phyloP scores from a whole-genome alignment of 2,797 vertebrate genomes.

The Scomberomorus guttatus region DNA sequence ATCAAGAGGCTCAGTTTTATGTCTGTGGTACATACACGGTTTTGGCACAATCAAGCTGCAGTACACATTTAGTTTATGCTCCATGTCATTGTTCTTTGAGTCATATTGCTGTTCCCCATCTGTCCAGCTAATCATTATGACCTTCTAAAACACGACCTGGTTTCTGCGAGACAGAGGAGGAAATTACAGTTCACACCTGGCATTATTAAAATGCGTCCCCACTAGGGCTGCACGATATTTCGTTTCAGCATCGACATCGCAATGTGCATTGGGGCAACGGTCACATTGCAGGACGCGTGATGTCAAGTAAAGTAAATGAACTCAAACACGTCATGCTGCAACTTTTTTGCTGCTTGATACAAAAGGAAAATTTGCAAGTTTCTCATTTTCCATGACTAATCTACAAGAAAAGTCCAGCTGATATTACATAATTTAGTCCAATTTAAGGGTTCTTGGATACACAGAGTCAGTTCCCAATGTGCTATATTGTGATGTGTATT shows the following conservation, averaged over 20 bases:
- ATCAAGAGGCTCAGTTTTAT: constrained; percentile 41
- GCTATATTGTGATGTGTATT: not conserved
- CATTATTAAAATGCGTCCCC: constrained; percentile 31
- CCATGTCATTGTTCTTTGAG: constrained; percentile 45
- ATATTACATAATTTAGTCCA: no score
- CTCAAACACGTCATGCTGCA: no score
- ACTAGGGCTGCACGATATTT: not conserved
- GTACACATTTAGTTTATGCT: constrained; percentile 34
- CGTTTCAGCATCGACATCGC: no score
- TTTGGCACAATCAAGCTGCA: constrained; percentile 43
- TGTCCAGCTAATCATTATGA: constrained; percentile 40
- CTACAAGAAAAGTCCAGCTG: no score
- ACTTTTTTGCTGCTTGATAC: no score
- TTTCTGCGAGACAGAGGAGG: constrained; percentile 41
- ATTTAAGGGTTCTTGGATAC: no score
- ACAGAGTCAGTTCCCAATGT: no score
- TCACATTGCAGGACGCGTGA: no score
- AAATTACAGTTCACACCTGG: constrained; percentile 52
- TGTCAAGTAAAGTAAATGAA: no score
- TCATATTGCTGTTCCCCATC: constrained; percentile 37
- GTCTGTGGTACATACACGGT: constrained; percentile 13
- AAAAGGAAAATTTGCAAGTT: no score
- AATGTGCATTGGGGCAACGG: no score
- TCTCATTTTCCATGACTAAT: no score
- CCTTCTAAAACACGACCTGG: constrained; percentile 46